These are phyloP conservation scores for Acestrorhynchus altus DNA, from an alignment of 2,797 vertebrate genomes.

Conservation along the genomic window DNA sequence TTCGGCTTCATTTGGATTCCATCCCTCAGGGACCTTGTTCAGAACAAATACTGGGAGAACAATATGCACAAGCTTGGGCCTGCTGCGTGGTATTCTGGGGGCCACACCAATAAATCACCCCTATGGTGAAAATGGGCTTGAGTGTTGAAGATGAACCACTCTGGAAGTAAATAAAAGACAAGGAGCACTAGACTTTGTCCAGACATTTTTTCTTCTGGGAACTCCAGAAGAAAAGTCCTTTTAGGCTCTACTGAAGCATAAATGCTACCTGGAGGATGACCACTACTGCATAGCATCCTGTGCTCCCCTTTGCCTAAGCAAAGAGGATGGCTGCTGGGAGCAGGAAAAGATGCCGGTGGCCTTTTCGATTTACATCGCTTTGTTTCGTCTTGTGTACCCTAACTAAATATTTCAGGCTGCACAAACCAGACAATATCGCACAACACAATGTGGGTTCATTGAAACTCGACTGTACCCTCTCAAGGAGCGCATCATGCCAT, in stretches of 20 bases:
- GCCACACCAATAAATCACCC: conserved; percentile 34
- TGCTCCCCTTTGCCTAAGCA: neutral
- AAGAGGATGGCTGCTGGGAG: conserved; percentile 46
- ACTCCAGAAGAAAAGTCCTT: neutral
- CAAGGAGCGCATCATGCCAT: conserved; percentile 66
- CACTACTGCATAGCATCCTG: conserved; percentile 42
- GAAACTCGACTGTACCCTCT: conserved; percentile 27
- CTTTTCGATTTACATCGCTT: conserved; percentile 56
- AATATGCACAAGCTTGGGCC: conserved; percentile 43
- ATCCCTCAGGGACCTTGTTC: conserved; percentile 66
- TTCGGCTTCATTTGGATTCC: conserved; percentile 78
- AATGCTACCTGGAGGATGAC: conserved; percentile 32
- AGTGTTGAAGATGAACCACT: conserved; percentile 19
- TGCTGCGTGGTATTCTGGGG: conserved; percentile 28
- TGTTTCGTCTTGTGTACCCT: conserved; percentile 61
- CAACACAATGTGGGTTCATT: conserved; percentile 50
- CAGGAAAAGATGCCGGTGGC: conserved; percentile 47
- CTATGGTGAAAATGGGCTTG: neutral
- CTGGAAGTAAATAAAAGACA: conserved; percentile 8
- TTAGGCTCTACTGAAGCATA: neutral
- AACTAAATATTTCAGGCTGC: conserved; percentile 73
- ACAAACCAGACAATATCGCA: conserved; percentile 58
- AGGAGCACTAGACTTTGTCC: neutral
- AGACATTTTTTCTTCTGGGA: neutral
- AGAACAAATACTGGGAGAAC: conserved; percentile 63